A percentile compares a stretch with the other conserved stretches of the same genome.
Evolutionary conservation across 92 coral and sea anemone genomes (phyloP).

Genomic region (Actinostola sp.): DNA sequence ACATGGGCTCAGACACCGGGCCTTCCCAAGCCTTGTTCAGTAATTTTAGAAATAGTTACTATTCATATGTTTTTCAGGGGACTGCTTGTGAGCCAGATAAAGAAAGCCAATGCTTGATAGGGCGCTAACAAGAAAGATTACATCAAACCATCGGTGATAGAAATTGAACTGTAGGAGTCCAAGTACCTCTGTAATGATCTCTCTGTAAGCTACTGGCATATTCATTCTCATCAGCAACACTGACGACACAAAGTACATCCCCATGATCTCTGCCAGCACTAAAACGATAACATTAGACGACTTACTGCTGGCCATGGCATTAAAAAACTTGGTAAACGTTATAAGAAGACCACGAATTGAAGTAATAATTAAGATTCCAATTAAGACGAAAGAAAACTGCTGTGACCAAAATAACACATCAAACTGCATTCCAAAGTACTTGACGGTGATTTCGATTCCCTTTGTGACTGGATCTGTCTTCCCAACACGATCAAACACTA

Average conservation of each 20-base stretch:
- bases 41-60: constrained; percentile 33
- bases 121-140: constrained; percentile 94
- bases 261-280: constrained; percentile 95
- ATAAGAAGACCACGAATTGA: constrained; percentile 97
- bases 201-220: constrained; percentile 94
- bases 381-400: constrained; percentile 87
- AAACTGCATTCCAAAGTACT: constrained; percentile 87
- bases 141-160: constrained; percentile 99
- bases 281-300: constrained; percentile 93
- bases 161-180: constrained; percentile 96
- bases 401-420: constrained; percentile 98
- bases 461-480: constrained; percentile 97
- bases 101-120: constrained; percentile 95
- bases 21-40: too few species aligned
- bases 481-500: constrained; percentile 97
- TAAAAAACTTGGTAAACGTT: constrained; percentile 95
- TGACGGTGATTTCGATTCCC: constrained; percentile 93
- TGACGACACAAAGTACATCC: constrained; percentile 98
- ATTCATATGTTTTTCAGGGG: constrained; percentile 97
- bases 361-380: constrained; percentile 94
- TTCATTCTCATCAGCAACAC: constrained; percentile 96
- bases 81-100: constrained; percentile 96
- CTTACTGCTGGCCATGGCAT: constrained; percentile 98
- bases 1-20: too few species aligned
- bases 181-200: constrained; percentile 92